These are phyloP conservation scores for Loris lydekkerianus DNA, from an alignment of 2,797 vertebrate genomes.

Conservation along the genomic window DNA sequence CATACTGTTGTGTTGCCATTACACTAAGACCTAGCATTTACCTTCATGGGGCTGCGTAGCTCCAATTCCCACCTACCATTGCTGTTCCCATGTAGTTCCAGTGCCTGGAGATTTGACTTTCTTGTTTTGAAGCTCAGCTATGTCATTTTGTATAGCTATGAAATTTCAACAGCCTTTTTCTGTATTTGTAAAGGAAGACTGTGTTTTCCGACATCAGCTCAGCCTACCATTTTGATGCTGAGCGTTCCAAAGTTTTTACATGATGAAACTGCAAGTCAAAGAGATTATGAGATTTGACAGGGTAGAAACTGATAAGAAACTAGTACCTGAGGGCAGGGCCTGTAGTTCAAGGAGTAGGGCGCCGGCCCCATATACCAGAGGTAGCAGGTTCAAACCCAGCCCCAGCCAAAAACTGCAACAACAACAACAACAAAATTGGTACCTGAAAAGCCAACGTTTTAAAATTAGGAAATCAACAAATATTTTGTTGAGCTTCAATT, in stretches of 20 bases:
- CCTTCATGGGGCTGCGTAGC: not conserved
- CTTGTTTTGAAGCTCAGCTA: slow-evolving; percentile 4
- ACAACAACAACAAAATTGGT: too few species aligned
- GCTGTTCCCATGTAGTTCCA: not conserved
- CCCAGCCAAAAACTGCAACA: too few species aligned
- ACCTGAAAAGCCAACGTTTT: not conserved
- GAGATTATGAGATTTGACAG: not conserved
- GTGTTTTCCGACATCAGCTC: not conserved
- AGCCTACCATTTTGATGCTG: not conserved
- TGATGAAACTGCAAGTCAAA: not conserved
- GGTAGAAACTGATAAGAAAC: not conserved
- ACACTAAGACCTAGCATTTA: not conserved
- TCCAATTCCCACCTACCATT: not conserved
- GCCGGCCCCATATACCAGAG: too few species aligned
- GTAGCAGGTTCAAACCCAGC: too few species aligned
- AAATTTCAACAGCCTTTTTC: not conserved
- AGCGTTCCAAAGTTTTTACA: slow-evolving; percentile 19
- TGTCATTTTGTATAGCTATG: not conserved
- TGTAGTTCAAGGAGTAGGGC: too few species aligned
- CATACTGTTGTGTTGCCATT: not conserved
- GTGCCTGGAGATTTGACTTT: not conserved
- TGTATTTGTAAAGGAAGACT: not conserved
- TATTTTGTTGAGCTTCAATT: slow-evolving; percentile 5
- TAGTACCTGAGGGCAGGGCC: not conserved
- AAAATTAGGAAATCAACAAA: not conserved